These are phyloP conservation scores for Drosophila melanosoma DNA, from an alignment of 2,888 invertebrate species.

Conservation along the genomic window DNA sequence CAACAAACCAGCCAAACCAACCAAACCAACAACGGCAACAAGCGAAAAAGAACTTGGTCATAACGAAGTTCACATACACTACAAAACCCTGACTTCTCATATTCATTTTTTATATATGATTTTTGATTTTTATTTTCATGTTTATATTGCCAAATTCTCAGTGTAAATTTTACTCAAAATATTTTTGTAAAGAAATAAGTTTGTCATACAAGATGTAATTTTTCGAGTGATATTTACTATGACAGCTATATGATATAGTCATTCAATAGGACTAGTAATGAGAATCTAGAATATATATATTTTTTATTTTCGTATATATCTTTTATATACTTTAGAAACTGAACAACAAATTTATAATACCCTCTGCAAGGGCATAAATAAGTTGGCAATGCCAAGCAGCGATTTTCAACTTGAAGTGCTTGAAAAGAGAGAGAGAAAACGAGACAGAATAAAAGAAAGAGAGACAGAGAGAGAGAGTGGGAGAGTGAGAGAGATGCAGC, in stretches of 20 bases:
- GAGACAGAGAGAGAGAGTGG: not conserved
- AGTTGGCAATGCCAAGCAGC: slow-evolving; percentile 65
- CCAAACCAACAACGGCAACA: slow-evolving; percentile 23
- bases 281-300: not conserved
- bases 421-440: not conserved
- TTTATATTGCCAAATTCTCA: too few species aligned
- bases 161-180: not conserved
- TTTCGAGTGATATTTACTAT: not conserved
- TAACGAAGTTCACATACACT: not conserved
- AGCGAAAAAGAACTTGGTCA: not conserved
- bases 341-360: not conserved
- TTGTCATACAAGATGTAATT: not conserved
- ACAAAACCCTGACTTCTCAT: not conserved
- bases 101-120: not conserved
- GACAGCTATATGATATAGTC: not conserved
- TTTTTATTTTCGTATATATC: not conserved
- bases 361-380: slow-evolving; percentile 6
- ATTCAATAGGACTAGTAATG: not conserved
- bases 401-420: slow-evolving; percentile 72
- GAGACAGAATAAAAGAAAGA: not conserved
- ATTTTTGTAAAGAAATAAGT: not conserved
- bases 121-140: too few species aligned
- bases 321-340: not conserved
- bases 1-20: slow-evolving; percentile 16
- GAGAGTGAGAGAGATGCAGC: not conserved